Evolutionary conservation across 30 jellyfish, hydroid and myxozoan genomes (phyloP), one percentile per base, ranked within the genome.

Genomic region (Cassiopea xamachana): DNA sequence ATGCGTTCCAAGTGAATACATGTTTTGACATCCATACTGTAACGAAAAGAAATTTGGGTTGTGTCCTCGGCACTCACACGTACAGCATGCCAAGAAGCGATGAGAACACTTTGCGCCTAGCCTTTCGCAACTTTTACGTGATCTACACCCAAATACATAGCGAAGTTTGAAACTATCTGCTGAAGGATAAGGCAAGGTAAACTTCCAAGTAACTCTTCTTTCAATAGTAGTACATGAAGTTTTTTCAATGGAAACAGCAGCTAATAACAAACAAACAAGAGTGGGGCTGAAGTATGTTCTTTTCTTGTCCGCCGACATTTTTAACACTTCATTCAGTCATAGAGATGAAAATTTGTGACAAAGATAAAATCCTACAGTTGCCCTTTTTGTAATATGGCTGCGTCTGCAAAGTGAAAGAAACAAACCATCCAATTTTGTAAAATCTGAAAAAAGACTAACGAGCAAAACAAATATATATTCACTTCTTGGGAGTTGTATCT

Each of bases 21-120:
- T 15, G 51, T 79, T 85, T 82, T 19, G 18, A 45, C 92, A 74
- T 3, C 93, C 87, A 58, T 55, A 73, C n/a, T 12, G 60, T 48
- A 64, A 12, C 43, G 93, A 85, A 60, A 48, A 48, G 60, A 85
- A 85, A 19, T 85, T 85, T 73, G 93, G 93, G 15, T 43, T 60
- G 48, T 74, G 87, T 8, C 85, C 87, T 39, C 87, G 87, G 71
- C 87, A 85, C 75, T 85, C 79, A n/a, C 93, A 85, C 7, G 48
- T 16, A 64, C 93, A 85, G 64, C 93, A 74, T 0, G 81, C 48
- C 49, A 64, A 44, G 48, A 61, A 2, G 5, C 87, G n/a, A n/a
- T n/a, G 46, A 27, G 92, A 18, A 76, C 93, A 85, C 12, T 73
- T 61, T 5, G 93, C 93, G 8, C 82, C n/a, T n/a, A n/a, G n/a